Base-by-base conservation (phyloP, 2,113 vertebrate species). In the Variabilichromis moorii region DNA sequence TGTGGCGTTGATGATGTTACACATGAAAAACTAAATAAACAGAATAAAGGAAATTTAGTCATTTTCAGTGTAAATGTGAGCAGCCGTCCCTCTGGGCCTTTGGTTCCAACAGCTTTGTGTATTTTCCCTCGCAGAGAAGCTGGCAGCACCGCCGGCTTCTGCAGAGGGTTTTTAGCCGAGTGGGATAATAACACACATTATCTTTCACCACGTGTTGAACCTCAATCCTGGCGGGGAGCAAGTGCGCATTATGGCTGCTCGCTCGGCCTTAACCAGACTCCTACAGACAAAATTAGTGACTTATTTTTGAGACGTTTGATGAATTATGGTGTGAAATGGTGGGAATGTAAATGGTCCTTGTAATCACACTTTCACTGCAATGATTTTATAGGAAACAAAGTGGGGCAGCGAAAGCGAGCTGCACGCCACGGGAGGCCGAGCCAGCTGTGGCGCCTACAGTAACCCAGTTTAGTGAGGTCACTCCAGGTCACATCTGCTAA, bases 181-280 rank as follows among this genome's bases (percentile, higher is more conserved):
- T 12, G 47, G 73, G 82, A 89, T 87, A 89, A 81, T 81, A n/a
- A 82, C 10, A 89, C 83, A 83, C 24, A 85, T 83, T 50, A 86
- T 90, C n/a, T 73, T 33, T 24, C 28, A 82, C 88, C 85, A 82
- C 54, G 83, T 86, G 89, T 82, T 71, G 66, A 79, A 82, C 85
- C 13, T 33, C 82, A 54, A 3, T 71, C 40, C 76, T 54, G 76
- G 81, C 81, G 21, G 8, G 50, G 50, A 66, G 31, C 2, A 26
- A 79, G 24, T n/a, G 28, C 71, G 11, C 71, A 76, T 86, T 85
- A 42, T 2, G 45, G 61, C 85, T 1, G 24, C 83, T 21, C 3
- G 17, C 83, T 89, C 61, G 14, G 47, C 24, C 33, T 45, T 3
- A 3, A 4, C 51, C 35, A 33, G 10, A 3, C 82, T 63, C 57